These are phyloP conservation scores for Neoaliturus tenellus DNA, from an alignment of 2,888 invertebrate species.

Conservation along the genomic window DNA sequence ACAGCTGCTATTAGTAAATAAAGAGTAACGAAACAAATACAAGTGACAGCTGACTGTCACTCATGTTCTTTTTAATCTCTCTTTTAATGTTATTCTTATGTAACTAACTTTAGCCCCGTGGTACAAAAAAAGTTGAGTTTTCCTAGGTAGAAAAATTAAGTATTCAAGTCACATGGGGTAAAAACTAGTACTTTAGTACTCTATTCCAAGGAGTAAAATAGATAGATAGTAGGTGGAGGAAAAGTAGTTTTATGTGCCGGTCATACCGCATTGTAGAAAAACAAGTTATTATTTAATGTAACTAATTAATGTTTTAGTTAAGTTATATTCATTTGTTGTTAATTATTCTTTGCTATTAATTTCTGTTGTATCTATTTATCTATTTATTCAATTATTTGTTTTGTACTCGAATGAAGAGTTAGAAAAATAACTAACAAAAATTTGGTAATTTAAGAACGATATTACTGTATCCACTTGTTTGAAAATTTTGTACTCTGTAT, in stretches of 20 bases:
- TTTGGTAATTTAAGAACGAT: neutral
- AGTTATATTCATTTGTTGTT: slow-evolving; percentile 6
- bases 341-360: neutral
- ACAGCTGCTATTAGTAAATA: too few species aligned
- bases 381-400: slow-evolving; percentile 25
- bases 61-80: too few species aligned
- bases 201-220: too few species aligned
- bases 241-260: neutral
- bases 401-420: neutral
- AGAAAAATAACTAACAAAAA: neutral
- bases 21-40: too few species aligned
- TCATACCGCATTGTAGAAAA: neutral
- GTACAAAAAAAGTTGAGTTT: too few species aligned
- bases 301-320: neutral
- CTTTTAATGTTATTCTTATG: too few species aligned
- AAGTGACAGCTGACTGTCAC: too few species aligned
- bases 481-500: slow-evolving; percentile 20
- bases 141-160: too few species aligned
- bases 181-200: too few species aligned
- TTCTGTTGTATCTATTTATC: slow-evolving; percentile 35
- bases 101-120: too few species aligned
- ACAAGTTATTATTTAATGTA: slow-evolving; percentile 10
- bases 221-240: too few species aligned
- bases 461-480: neutral
- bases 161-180: too few species aligned